These are phyloP conservation scores for Salpingus planirostris DNA, from an alignment of 2,888 invertebrate species.

Conservation along the genomic window DNA sequence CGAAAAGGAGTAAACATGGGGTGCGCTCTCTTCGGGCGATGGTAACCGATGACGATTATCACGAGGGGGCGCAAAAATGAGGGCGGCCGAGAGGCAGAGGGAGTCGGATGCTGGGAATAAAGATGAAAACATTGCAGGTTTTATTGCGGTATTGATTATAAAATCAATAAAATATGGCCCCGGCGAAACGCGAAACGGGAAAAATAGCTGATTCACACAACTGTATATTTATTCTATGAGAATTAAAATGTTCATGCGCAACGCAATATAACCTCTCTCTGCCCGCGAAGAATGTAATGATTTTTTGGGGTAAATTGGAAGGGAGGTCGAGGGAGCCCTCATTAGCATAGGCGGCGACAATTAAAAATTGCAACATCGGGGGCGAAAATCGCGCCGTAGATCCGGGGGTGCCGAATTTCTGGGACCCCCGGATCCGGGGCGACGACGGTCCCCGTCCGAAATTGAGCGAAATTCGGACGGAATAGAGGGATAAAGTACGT, in stretches of 20 bases:
- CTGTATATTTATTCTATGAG: slow-evolving; percentile 39
- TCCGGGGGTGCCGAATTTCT: too few species aligned
- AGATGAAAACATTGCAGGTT: slow-evolving; percentile 47
- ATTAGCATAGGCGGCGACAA: slow-evolving; percentile 37
- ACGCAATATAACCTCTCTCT: slow-evolving; percentile 49
- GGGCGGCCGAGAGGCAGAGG: slow-evolving; percentile 6
- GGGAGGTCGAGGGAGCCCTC: slow-evolving; percentile 40
- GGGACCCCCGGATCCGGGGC: too few species aligned
- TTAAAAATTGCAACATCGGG: slow-evolving; percentile 30
- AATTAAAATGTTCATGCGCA: slow-evolving; percentile 44
- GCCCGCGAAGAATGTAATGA: slow-evolving; percentile 69
- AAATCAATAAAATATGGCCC: slow-evolving; percentile 46
- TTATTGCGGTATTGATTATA: slow-evolving; percentile 48
- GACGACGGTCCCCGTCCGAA: too few species aligned
- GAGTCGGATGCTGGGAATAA: slow-evolving; percentile 40
- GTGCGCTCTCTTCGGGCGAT: too few species aligned
- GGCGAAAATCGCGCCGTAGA: too few species aligned
- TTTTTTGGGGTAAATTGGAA: slow-evolving; percentile 72
- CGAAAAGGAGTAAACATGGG: too few species aligned
- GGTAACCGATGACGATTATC: too few species aligned
- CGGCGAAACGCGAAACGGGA: slow-evolving; percentile 38
- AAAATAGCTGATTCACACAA: slow-evolving; percentile 42
- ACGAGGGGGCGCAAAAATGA: too few species aligned
- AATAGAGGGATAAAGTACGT: too few species aligned
- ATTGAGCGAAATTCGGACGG: too few species aligned